Evolutionary conservation across 2,113 vertebrate genomes (phyloP).

Genomic region (Rhinoderma darwinii): DNA sequence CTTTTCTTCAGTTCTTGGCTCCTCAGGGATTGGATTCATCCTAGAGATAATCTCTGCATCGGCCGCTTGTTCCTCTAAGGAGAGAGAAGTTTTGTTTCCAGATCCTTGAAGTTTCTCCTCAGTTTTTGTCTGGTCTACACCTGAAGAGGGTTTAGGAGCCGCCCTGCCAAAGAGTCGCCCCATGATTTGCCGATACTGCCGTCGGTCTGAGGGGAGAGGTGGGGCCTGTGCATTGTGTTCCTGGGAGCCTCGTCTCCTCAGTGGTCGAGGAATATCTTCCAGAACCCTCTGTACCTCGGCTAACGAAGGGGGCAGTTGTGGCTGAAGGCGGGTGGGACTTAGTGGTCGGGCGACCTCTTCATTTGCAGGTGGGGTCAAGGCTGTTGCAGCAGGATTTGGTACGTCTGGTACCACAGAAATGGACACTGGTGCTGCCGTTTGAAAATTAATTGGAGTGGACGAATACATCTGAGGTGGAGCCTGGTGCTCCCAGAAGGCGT

Average conservation of each 20-base stretch:
- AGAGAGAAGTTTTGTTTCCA: slow-evolving; percentile 35
- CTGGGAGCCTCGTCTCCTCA: slow-evolving; percentile 83
- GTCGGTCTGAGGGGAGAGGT: slow-evolving; percentile 72
- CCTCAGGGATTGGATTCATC: slow-evolving; percentile 28
- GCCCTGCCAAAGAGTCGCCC: slow-evolving; percentile 79
- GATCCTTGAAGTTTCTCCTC: slow-evolving; percentile 59
- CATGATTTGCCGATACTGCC: slow-evolving; percentile 86
- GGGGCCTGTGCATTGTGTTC: slow-evolving; percentile 70
- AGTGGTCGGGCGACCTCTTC: slow-evolving; percentile 76
- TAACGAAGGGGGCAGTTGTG: slow-evolving; percentile 78
- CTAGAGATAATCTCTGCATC: background rate
- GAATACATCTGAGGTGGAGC: slow-evolving; percentile 69
- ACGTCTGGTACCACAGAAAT: slow-evolving; percentile 40
- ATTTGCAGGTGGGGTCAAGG: slow-evolving; percentile 15
- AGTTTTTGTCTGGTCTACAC: slow-evolving; percentile 50
- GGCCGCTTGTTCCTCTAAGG: background rate
- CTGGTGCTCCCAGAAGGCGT: slow-evolving; percentile 76
- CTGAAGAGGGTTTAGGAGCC: background rate
- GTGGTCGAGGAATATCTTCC: slow-evolving; percentile 84
- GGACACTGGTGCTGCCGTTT: slow-evolving; percentile 44
- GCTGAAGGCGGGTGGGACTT: slow-evolving; percentile 88
- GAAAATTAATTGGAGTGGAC: slow-evolving; percentile 30
- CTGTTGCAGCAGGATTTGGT: background rate
- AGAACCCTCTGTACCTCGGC: slow-evolving; percentile 83
- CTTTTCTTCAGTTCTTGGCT: slow-evolving; percentile 22